Conservation (phyloP, 2,888 invertebrate genomes). For the Pemphredon lugubris region DNA sequence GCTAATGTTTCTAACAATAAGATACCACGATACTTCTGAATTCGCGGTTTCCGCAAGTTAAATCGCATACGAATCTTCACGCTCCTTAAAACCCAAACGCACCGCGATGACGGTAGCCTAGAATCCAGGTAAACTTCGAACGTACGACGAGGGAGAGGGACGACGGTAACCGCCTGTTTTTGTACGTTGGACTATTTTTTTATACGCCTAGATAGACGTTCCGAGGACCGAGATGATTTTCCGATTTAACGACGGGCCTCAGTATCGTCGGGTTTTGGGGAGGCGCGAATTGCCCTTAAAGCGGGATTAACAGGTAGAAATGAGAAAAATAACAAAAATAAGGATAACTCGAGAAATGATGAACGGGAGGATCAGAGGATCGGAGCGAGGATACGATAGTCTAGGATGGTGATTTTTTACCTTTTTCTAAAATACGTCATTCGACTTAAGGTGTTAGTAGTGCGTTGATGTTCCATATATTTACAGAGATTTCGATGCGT, state of each 20-base stretch:
- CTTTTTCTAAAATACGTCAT: slow-evolving; percentile 70
- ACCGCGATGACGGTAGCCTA: background rate
- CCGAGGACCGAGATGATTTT: slow-evolving; percentile 11
- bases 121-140: background rate
- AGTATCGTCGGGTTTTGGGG: background rate
- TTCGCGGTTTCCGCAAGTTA: background rate
- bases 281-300: background rate
- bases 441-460: slow-evolving; percentile 67
- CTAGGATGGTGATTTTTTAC: slow-evolving; percentile 69
- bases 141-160: slow-evolving; percentile 6
- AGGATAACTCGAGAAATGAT: slow-evolving; percentile 5
- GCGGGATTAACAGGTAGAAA: background rate
- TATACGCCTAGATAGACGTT: slow-evolving; percentile 69
- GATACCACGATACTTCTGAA: too few relatives aligned
- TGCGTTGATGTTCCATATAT: slow-evolving; percentile 40
- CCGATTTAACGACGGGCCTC: background rate
- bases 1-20: too few relatives aligned
- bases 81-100: background rate
- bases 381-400: slow-evolving; percentile 35
- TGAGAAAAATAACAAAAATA: background rate
- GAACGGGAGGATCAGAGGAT: slow-evolving; percentile 25
- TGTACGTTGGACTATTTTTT: slow-evolving; percentile 71
- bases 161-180: slow-evolving; percentile 36
- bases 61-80: background rate
- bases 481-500: slow-evolving; percentile 14